Base-by-base conservation (phyloP, 2,888 invertebrate species). In the Brachynemurus nebulosus region DNA sequence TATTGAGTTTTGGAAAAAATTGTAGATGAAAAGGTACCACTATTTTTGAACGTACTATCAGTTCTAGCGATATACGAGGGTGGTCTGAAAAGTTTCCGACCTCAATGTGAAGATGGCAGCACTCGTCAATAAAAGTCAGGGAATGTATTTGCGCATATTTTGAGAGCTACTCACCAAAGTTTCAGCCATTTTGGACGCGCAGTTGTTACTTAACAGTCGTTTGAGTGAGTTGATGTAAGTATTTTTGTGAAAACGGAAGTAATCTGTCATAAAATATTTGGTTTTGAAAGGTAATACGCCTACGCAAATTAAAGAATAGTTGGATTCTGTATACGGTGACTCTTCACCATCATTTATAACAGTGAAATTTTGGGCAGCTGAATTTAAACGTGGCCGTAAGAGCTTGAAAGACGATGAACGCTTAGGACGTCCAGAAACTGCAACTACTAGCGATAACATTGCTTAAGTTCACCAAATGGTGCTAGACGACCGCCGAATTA, bases 371-470 rank as follows among this genome's bases (percentile, higher is more conserved):
- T n/a, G n/a, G n/a, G n/a, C n/a, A n/a, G n/a, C n/a, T n/a, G n/a
- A 49, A 47, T 47, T 51, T 46, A 47, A 49, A 46, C 51, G 49
- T 52, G 48, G 44, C 37, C 47, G 44, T 48, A 48, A 25, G 2
- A 49, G 40, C 40, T 44, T 43, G 40, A 21, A 14, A 46, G 46
- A 45, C 25, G 49, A 46, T 46, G 37, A 49, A 12, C 36, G 40
- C 44, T 44, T 34, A 39, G 23, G 41, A 45, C 47, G n/a, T n/a
- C n/a, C n/a, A n/a, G n/a, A 48, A 45, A 46, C 48, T 47, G 45
- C 44, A 50, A 51, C 50, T 19, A 51, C 45, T 35, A 44, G 47
- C 41, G 50, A 52, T 40, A 50, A 45, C 42, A 47, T 50, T 44
- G 44, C 40, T 25, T 45, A n/a, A n/a, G n/a, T n/a, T n/a, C n/a